phyloP scores from a whole-genome alignment of 2,113 vertebrate species.

The Pachyramphus minor region DNA sequence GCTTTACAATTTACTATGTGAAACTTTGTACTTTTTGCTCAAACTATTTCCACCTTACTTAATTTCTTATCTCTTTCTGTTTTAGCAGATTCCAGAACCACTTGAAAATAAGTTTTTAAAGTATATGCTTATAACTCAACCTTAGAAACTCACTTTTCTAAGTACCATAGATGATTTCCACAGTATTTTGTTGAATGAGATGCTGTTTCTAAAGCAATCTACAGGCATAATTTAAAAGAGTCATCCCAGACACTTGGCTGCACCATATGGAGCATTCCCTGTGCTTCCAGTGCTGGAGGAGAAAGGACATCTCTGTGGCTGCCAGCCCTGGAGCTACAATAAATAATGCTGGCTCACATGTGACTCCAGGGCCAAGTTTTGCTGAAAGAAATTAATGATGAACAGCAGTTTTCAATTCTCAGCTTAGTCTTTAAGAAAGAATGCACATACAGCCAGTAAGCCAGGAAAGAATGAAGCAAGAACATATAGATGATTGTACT shows the following conservation, averaged over 20 bases:
- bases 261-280: fast-evolving
- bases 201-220: neutral
- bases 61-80: neutral
- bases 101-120: neutral
- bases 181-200: neutral
- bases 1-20: neutral
- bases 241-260: neutral
- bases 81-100: neutral
- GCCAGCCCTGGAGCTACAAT: neutral
- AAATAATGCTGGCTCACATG: neutral
- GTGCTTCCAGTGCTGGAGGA: neutral
- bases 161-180: neutral
- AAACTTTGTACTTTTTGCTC: neutral
- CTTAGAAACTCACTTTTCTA: neutral
- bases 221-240: neutral
- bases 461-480: neutral
- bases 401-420: neutral
- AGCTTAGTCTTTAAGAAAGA: neutral
- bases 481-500: neutral
- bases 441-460: neutral
- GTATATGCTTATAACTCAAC: neutral
- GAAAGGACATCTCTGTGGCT: neutral
- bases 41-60: neutral
- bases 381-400: neutral
- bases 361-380: neutral